phyloP scores from a whole-genome alignment of 1,140 invertebrate species.

The Brachionus asplanchnoidis region DNA sequence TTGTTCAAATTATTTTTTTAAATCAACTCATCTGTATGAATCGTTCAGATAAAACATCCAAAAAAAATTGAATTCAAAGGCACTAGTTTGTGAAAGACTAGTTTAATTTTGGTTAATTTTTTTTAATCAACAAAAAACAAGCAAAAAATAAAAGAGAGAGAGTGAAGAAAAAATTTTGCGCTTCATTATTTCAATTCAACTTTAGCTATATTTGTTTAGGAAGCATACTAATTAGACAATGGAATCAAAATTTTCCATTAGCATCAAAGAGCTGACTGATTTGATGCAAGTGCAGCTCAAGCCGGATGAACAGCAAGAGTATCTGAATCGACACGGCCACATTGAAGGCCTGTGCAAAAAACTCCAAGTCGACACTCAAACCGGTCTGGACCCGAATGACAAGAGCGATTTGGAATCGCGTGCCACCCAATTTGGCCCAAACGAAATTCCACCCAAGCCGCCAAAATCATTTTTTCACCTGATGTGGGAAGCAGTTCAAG shows the following conservation, averaged over 20 bases:
- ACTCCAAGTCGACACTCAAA: neutral
- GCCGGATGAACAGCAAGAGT: neutral
- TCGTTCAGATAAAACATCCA: neutral
- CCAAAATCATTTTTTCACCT: conserved; percentile 96
- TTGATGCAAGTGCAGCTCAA: conserved; percentile 32
- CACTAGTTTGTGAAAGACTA: neutral
- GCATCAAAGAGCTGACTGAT: conserved; percentile 21
- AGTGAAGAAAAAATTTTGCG: neutral
- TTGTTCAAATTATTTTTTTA: neutral
- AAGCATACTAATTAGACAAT: neutral
- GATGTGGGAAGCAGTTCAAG: conserved; percentile 98
- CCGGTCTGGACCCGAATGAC: conserved; percentile 75
- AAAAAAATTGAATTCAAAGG: neutral
- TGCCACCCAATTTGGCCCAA: conserved; percentile 88
- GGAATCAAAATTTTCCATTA: conserved; percentile 3
- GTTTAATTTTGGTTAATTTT: neutral
- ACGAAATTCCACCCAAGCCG: conserved; percentile 96
- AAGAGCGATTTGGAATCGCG: conserved; percentile 82
- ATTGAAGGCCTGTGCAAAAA: conserved; percentile 10
- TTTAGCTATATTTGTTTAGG: neutral
- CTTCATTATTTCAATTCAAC: neutral
- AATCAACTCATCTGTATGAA: neutral
- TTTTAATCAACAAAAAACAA: neutral
- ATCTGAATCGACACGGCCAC: neutral
- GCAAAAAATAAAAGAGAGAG: too few relatives aligned